Evolutionary conservation across 2,797 vertebrate species (phyloP).

Genomic region (Salmo trutta): DNA sequence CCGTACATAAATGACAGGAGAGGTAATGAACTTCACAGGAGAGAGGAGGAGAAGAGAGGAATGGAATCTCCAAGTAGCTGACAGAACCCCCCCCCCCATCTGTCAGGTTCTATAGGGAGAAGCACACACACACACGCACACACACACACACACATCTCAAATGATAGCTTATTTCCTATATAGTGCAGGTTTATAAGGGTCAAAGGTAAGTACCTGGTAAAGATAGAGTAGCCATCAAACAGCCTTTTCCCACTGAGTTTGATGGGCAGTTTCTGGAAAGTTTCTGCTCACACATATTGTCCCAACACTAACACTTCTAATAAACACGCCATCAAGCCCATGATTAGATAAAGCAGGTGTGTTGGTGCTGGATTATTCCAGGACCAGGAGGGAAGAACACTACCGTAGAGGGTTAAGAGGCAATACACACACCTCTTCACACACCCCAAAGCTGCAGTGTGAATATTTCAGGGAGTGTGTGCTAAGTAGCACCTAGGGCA

Average conservation of each 20-base stretch:
- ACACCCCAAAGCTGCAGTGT: background rate
- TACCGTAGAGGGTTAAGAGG: background rate
- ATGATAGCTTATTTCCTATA: background rate
- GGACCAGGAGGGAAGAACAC: background rate
- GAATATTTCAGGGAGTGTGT: constrained; percentile 42
- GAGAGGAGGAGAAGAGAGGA: background rate
- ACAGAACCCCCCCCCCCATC: background rate
- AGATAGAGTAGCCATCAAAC: background rate
- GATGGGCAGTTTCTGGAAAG: background rate
- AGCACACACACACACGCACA: background rate
- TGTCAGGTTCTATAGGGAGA: constrained; percentile 15
- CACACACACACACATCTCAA: background rate
- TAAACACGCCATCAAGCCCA: background rate
- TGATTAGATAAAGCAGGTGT: background rate
- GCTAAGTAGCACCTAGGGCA: constrained; percentile 31
- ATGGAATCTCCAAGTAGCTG: background rate
- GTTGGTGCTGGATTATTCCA: background rate
- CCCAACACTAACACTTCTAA: background rate
- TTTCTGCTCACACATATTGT: background rate
- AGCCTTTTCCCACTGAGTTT: background rate
- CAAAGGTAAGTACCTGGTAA: background rate
- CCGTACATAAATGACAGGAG: background rate
- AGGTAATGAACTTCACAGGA: constrained; percentile 25
- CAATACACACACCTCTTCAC: background rate
- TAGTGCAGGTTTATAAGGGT: background rate